Base-by-base conservation (phyloP, 1,140 invertebrate genomes). In the Chymomyza costata region DNA sequence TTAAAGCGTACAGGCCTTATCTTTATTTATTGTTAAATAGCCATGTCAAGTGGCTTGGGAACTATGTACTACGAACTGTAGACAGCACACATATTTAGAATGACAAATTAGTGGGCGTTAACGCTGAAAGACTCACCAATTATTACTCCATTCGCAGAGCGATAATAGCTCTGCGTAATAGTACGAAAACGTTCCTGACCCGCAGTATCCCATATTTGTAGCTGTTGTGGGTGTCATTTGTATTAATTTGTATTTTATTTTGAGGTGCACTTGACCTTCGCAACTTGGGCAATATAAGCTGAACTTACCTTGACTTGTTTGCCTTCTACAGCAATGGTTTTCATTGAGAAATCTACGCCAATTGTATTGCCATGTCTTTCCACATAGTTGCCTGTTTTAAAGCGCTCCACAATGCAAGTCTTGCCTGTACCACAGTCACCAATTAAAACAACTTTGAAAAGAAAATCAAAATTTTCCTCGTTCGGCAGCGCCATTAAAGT, bases 271-370 rank as follows among this genome's bases (percentile, higher is more conserved):
- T n/a, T n/a, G n/a, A n/a, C n/a, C n/a, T n/a, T n/a, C n/a, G n/a
- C n/a, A n/a, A n/a, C n/a, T n/a, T 2, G 0, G 2, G 1, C 0
- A 32, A 10, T 18, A 0, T 1, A 3, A 3, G 6, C 11, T 14
- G 32, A 6, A 80, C 65, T 85, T 87, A 97, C 95, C 91, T 98
- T 97, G 48, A 97, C 92, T 88, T 92, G 92, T 87, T 97, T 97
- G 10, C 93, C 93, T 87, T 97, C 95, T 38, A 98, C 91, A 47
- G 93, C 88, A 6, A 98, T 89, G 15, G 95, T 97, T 90, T 97
- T 97, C 95, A 97, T 97, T 50, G 95, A 97, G 87, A 97, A 98
- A 87, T 98, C 96, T 17, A 98, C 96, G 40, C 96, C 96, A 73
- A 98, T 97, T 16, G 96, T 97, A 82, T 94, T 97, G 14, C 94